Percentiles rank a stretch among this genome's conserved stretches.
These are phyloP conservation scores for Cydia amplana DNA, from an alignment of 1,140 invertebrate genomes.

Conservation along the genomic window DNA sequence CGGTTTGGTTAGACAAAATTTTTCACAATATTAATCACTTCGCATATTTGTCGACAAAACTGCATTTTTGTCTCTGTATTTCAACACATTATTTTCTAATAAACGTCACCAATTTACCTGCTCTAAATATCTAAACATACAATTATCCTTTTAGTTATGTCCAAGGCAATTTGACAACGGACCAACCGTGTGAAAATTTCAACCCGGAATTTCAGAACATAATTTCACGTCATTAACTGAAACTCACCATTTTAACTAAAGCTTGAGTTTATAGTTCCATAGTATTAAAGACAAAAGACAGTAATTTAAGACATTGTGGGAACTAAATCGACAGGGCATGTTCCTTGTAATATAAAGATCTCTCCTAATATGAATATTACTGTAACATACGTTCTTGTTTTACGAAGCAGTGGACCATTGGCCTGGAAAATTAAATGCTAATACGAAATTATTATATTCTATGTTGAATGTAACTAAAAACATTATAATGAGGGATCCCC, in stretches of 20 bases:
- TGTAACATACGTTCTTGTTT: background rate
- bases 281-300: conserved; percentile 42
- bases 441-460: conserved; percentile 71
- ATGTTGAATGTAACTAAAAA: conserved; percentile 65
- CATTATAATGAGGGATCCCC: conserved; percentile 67
- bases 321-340: conserved; percentile 54
- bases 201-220: conserved; percentile 2
- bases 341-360: background rate
- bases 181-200: conserved; percentile 9
- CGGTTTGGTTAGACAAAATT: too few relatives aligned
- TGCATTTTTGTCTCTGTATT: too few relatives aligned
- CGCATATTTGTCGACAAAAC: too few relatives aligned
- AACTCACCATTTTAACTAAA: conserved; percentile 12
- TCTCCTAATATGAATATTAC: background rate
- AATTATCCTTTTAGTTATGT: background rate
- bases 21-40: too few relatives aligned
- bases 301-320: conserved; percentile 57
- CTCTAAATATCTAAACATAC: background rate
- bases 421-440: conserved; percentile 75
- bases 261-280: conserved; percentile 8
- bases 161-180: conserved; percentile 1
- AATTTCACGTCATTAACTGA: conserved; percentile 12
- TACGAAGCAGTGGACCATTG: conserved; percentile 39
- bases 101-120: too few relatives aligned
- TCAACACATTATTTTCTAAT: too few relatives aligned